phyloP scores from a whole-genome alignment of 2,113 vertebrate genomes.

The Alligator sinensis region DNA sequence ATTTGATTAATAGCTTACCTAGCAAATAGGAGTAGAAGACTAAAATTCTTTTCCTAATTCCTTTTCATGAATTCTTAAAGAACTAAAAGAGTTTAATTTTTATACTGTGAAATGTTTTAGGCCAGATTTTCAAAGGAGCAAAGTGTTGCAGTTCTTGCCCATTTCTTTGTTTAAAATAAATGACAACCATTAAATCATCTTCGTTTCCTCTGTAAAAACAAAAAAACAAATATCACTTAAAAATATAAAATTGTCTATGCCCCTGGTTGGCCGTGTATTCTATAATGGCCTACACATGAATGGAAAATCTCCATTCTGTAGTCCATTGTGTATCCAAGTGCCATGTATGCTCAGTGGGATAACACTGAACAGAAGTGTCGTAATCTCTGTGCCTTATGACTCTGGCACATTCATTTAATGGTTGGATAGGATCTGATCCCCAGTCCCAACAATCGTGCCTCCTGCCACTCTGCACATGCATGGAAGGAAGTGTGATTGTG shows the following conservation, averaged over 20 bases:
- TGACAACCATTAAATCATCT: neutral
- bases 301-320: neutral
- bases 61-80: too few species aligned
- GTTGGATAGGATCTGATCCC: too few species aligned
- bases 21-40: neutral
- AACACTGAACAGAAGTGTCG: too few species aligned
- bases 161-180: neutral
- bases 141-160: neutral
- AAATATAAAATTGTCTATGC: neutral
- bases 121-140: neutral
- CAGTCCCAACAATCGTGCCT: too few species aligned
- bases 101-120: neutral
- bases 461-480: too few species aligned
- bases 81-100: neutral
- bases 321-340: fast-evolving
- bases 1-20: neutral
- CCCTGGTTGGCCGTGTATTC: neutral
- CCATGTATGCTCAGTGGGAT: neutral
- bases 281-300: neutral
- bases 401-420: too few species aligned
- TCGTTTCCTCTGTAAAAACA: neutral
- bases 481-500: too few species aligned
- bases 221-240: neutral
- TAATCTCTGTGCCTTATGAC: too few species aligned
- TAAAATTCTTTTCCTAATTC: too few species aligned